phyloP scores from a whole-genome alignment of 2,888 invertebrate genomes.

The Cephus nigrinus region DNA sequence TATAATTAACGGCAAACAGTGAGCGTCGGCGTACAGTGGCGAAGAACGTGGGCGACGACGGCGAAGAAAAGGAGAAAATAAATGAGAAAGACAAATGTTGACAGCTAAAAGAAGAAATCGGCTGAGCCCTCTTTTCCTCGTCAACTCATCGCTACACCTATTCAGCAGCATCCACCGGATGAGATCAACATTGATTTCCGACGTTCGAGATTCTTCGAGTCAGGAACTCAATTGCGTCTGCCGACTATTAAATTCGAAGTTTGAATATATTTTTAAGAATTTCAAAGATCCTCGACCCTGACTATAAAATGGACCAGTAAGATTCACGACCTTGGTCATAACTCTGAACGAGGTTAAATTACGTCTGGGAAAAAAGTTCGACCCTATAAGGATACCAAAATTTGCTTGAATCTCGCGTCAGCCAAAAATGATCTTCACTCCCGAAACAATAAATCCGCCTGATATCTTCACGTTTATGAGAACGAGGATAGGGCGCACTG shows the following conservation, averaged over 20 bases:
- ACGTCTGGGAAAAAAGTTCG: not conserved
- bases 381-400: not conserved
- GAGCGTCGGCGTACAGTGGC: not conserved
- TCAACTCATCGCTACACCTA: not conserved
- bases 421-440: not conserved
- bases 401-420: not conserved
- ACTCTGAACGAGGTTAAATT: not conserved
- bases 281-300: not conserved
- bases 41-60: not conserved
- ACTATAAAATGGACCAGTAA: not conserved
- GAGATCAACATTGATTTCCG: not conserved
- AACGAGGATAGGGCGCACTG: not conserved
- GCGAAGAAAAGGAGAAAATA: not conserved
- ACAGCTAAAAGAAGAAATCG: slow-evolving; percentile 25
- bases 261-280: not conserved
- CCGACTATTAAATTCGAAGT: not conserved
- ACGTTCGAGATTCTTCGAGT: not conserved
- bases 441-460: not conserved
- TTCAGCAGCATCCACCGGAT: not conserved
- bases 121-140: not conserved
- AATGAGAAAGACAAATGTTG: slow-evolving; percentile 22
- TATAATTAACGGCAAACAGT: slow-evolving; percentile 33
- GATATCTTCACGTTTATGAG: not conserved
- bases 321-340: not conserved
- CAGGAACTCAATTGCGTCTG: not conserved